Conservation (phyloP, 2,113 vertebrate species). For the Aspidoscelis tigris region DNA sequence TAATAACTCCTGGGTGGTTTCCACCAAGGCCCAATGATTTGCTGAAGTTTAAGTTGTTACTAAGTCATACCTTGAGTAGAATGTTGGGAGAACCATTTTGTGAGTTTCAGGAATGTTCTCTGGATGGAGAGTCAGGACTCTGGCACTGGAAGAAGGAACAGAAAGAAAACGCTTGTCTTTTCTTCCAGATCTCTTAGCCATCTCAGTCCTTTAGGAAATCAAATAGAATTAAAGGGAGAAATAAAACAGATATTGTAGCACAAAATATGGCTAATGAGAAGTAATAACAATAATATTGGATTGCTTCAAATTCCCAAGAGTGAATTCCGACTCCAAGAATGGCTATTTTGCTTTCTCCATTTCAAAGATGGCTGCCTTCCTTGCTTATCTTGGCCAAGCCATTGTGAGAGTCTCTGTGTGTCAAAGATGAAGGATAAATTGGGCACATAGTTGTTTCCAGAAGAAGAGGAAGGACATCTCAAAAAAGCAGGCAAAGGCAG, state of each 20-base stretch:
- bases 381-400: constrained; percentile 2
- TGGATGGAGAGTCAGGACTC: not conserved
- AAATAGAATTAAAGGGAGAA: constrained; percentile 21
- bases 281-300: constrained; percentile 24
- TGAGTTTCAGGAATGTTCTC: not conserved
- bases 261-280: constrained; percentile 14
- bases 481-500: not conserved
- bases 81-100: not conserved
- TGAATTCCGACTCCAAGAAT: constrained; percentile 6
- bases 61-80: not conserved
- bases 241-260: not conserved
- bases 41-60: no score
- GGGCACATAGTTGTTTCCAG: no score
- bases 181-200: not conserved
- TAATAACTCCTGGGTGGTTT: no score
- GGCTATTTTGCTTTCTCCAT: constrained; percentile 2
- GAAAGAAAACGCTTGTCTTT: not conserved
- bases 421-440: constrained; percentile 7
- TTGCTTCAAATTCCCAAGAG: constrained; percentile 24
- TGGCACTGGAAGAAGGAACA: not conserved
- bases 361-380: not conserved
- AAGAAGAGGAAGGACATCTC: not conserved
- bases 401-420: no score
- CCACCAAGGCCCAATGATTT: no score
- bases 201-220: not conserved